Evolutionary conservation across 2,797 vertebrate species (phyloP), one percentile per base, ranked within the genome.

Genomic region (Trichosurus vulpecula): DNA sequence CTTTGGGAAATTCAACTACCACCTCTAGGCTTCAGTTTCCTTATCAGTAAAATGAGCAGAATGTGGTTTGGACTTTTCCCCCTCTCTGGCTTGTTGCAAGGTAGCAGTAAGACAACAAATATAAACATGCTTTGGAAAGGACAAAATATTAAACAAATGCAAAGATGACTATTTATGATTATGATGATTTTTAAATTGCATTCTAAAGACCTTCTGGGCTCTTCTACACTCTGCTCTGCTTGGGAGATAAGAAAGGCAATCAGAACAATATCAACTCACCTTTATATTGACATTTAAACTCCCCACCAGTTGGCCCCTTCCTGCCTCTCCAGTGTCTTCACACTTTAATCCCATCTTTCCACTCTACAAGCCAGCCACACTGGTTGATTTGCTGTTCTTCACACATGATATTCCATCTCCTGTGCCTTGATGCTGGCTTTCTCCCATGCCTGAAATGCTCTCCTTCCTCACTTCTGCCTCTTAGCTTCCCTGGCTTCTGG

Each of bases 121-220:
- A 57, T 53, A 96, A 96, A 81, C 58, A 81, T 81, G 58, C 11
- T 93, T 92, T 92, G 74, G 90, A 57, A 97, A 52, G 4, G 54
- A 30, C 16, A 66, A 30, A 51, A 10, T 97, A 58, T 47, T 90
- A 92, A 94, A 25, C 89, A 90, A 96, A 87, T 53, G 53, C 52
- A 94, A 96, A 94, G 25, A 51, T 87, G 57, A 94, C 81, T 93
- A 51, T 51, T 4, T 29, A 90, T 81, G 52, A 91, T 55, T 27
- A 54, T 92, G 93, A 57, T 90, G 51, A 93, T 58, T 93, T 87
- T 93, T 51, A 57, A 52, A 92, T 31, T 9, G 3, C 97, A 31
- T 16, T 29, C 47, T 94, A 54, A 93, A 94, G 54, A 57, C 5
- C 41, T 47, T 47, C 0, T 74, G 52, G 89, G 22, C 41, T 58